phyloP scores from a whole-genome alignment of 1,140 invertebrate genomes.

The Tetranychus urticae region DNA sequence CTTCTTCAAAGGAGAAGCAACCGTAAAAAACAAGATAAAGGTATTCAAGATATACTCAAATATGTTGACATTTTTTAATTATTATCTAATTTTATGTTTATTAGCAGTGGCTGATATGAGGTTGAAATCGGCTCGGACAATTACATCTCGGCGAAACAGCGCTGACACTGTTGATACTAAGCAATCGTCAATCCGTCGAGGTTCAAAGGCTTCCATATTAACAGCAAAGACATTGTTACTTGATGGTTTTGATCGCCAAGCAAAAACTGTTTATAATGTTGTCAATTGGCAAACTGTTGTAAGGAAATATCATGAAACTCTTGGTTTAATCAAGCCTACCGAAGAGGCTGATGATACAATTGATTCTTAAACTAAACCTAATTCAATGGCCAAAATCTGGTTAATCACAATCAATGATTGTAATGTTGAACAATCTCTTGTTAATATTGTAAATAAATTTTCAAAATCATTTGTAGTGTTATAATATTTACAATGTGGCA shows the following conservation, averaged over 20 bases:
- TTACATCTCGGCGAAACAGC: not conserved
- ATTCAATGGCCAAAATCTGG: no score
- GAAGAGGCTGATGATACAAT: not conserved
- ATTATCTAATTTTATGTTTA: no score
- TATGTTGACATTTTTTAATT: not conserved
- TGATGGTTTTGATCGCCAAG: not conserved
- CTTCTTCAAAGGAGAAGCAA: not conserved
- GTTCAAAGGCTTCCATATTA: not conserved
- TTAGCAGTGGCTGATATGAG: not conserved
- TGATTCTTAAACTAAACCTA: not conserved
- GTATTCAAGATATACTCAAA: not conserved
- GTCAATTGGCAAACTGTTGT: conserved; percentile 15
- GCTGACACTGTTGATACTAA: not conserved
- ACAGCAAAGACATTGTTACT: conserved; percentile 1
- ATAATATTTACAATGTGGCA: not conserved
- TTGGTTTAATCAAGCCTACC: conserved; percentile 5
- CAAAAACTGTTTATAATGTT: conserved; percentile 12
- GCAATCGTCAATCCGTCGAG: not conserved
- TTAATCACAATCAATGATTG: no score
- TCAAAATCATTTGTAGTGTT: not conserved
- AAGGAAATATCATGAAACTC: conserved; percentile 15
- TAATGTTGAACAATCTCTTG: not conserved
- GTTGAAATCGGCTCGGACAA: not conserved
- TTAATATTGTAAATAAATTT: not conserved
- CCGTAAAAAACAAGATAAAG: not conserved